These are phyloP conservation scores for Sapajus apella DNA, from an alignment of 2,113 vertebrate species.

Conservation along the genomic window DNA sequence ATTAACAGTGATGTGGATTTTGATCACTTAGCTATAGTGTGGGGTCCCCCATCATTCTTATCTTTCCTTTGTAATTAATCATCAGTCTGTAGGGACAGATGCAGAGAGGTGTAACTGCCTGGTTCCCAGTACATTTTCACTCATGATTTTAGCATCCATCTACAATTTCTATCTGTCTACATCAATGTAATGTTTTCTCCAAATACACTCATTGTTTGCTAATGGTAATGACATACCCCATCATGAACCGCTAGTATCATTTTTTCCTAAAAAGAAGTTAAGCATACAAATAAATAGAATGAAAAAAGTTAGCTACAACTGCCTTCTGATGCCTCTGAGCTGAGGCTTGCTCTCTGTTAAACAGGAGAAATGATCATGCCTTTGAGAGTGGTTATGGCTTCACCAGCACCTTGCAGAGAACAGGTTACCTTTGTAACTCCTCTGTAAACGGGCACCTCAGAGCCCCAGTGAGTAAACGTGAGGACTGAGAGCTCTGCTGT, in stretches of 20 bases:
- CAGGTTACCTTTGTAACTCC: too few species aligned
- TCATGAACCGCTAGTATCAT: background rate
- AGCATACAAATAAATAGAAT: background rate
- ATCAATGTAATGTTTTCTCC: background rate
- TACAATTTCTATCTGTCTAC: background rate
- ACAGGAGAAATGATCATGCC: rapidly evolving
- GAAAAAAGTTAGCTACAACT: background rate
- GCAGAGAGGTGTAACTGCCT: rapidly evolving
- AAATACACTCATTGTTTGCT: background rate
- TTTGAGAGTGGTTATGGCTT: background rate
- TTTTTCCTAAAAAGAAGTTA: background rate
- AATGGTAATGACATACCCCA: background rate
- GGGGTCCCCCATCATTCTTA: background rate
- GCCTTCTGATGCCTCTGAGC: background rate
- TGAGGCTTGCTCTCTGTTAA: background rate
- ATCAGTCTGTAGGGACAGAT: background rate
- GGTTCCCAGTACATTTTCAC: background rate
- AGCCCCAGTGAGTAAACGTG: background rate
- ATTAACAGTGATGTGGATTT: background rate
- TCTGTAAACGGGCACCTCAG: rapidly evolving
- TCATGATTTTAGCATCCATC: background rate
- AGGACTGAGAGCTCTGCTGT: background rate
- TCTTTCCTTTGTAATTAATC: background rate
- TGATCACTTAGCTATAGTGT: background rate
- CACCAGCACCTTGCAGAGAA: background rate